These are phyloP conservation scores for Gopherus flavomarginatus DNA, from an alignment of 2,113 vertebrate species.

Conservation along the genomic window DNA sequence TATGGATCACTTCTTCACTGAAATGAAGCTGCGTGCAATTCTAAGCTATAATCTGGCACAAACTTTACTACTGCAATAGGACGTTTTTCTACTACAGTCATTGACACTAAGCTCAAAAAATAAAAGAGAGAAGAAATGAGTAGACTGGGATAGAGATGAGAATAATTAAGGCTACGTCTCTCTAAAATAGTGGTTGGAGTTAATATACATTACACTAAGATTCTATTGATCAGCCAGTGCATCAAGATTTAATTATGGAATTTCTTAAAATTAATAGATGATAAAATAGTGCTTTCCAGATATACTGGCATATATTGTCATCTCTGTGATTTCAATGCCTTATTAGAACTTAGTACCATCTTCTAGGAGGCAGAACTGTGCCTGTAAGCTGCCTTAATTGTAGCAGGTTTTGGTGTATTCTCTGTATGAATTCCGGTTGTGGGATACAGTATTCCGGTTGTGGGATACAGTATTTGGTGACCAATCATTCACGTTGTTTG, in stretches of 20 bases:
- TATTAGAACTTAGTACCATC: accelerated
- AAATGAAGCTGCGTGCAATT: neutral
- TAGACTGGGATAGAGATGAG: neutral
- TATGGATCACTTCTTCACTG: neutral
- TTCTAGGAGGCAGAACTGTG: neutral
- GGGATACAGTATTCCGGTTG: neutral
- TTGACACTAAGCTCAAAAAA: neutral
- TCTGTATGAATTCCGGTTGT: accelerated
- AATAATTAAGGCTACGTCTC: neutral
- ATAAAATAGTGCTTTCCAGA: neutral
- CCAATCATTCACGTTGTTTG: neutral
- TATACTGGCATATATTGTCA: accelerated
- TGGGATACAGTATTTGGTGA: neutral
- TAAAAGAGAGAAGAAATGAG: neutral
- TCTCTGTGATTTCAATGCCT: accelerated
- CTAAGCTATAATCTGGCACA: neutral
- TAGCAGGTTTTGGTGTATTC: accelerated
- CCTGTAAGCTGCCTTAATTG: neutral
- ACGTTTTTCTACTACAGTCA: neutral
- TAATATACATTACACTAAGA: accelerated
- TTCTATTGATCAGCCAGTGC: neutral
- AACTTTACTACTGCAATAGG: neutral
- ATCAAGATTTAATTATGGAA: neutral
- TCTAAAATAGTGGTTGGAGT: neutral
- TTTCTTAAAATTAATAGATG: neutral